Conservation (phyloP, 2,888 invertebrate species). For the Malthinus flaveolus region DNA sequence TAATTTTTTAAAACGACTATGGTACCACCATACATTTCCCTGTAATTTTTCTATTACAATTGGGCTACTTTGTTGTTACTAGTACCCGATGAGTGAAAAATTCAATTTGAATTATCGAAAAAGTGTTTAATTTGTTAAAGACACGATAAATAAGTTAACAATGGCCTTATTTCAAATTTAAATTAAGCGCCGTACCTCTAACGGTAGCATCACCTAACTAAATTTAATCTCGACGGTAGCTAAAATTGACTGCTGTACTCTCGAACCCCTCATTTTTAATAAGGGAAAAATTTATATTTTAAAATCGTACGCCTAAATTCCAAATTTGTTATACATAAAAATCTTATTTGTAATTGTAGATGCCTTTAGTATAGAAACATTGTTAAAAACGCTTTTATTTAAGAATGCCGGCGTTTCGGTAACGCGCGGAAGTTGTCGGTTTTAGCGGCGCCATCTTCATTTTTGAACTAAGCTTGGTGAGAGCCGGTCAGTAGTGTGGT, state of each 20-base stretch:
- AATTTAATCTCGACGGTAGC: constrained; percentile 45
- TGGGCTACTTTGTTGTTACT: too few species aligned
- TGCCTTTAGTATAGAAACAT: constrained; percentile 22
- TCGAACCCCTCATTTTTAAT: constrained; percentile 67
- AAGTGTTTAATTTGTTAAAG: too few species aligned
- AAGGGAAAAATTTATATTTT: constrained; percentile 50
- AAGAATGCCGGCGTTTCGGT: constrained; percentile 50
- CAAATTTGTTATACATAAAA: constrained; percentile 18
- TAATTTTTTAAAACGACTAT: too few species aligned
- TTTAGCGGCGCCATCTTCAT: constrained; percentile 80
- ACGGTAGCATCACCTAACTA: constrained; percentile 47
- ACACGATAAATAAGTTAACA: too few species aligned
- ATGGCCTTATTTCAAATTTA: not conserved
- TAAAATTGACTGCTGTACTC: constrained; percentile 59
- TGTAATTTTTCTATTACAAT: too few species aligned
- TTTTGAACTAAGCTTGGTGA: constrained; percentile 75
- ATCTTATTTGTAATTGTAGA: constrained; percentile 33
- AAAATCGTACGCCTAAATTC: constrained; percentile 9
- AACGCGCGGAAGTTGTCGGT: constrained; percentile 56
- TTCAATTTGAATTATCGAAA: too few species aligned
- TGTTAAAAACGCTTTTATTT: constrained; percentile 36
- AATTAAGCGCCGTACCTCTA: constrained; percentile 36
- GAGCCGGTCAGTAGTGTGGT: constrained; percentile 72
- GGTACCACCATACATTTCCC: too few species aligned
- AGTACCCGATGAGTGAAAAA: too few species aligned